Evolutionary conservation across 2,113 vertebrate genomes (phyloP).

Genomic region (Dipodomys spectabilis): DNA sequence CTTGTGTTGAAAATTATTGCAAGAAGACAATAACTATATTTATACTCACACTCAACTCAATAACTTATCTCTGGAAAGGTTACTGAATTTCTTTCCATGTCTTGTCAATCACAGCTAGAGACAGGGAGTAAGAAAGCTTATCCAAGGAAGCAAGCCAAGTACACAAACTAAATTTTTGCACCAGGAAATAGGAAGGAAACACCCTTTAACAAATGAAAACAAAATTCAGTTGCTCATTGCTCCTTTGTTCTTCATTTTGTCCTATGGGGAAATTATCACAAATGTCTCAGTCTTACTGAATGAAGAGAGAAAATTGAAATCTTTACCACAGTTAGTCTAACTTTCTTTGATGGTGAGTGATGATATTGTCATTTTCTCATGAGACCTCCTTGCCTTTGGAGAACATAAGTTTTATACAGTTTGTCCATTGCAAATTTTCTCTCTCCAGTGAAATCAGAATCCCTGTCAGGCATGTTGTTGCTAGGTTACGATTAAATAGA

Average conservation of each 20-base stretch:
- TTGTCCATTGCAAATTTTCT: not conserved
- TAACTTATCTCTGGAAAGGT: constrained; percentile 9
- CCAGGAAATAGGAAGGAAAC: not conserved
- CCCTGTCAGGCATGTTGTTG: constrained; percentile 63
- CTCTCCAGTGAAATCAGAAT: constrained; percentile 32
- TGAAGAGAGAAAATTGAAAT: not conserved
- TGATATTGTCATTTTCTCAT: not conserved
- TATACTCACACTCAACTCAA: not conserved
- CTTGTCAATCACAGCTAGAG: not conserved
- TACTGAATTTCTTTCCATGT: not conserved
- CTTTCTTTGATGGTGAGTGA: not conserved
- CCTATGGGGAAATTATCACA: not conserved
- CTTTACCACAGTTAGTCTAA: not conserved
- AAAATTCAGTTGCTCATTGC: not conserved
- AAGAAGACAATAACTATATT: constrained; percentile 42
- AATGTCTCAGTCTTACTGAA: not conserved
- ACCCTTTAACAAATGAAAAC: constrained; percentile 17
- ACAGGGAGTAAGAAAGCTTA: not conserved
- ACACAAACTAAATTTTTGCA: not conserved
- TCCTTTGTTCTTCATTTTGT: not conserved
- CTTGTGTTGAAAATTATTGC: constrained; percentile 32
- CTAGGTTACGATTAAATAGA: constrained; percentile 73
- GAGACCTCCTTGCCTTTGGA: not conserved
- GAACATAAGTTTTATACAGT: constrained; percentile 9
- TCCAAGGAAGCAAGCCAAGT: not conserved